Evolutionary conservation across 2,888 invertebrate species (phyloP), one percentile per base, ranked within the genome.

Genomic region (Pasiphila rectangulata): DNA sequence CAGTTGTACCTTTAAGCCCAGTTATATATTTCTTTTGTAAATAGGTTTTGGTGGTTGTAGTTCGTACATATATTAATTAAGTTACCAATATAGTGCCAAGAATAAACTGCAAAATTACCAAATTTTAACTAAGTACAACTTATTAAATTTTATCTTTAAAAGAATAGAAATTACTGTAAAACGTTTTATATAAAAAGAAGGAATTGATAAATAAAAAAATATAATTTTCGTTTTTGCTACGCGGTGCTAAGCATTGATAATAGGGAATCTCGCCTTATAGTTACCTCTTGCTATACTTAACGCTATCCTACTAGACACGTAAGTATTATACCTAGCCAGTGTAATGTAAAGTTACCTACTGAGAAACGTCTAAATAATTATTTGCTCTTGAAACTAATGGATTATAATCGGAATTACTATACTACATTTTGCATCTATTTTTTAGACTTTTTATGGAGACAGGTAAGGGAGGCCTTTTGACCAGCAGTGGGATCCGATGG

Each of bases 181-280:
- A 9, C 5, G 16, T 9, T 49, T 49, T 29, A 20, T 40, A 49
- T 25, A 40, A 51, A 47, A n/a, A 52, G 23, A 37, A 13, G 46
- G 42, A 48, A 48, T 51, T 57, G 45, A 56, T 45, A 54, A 58
- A 57, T 37, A 62, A 38, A 61, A 63, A 61, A 63, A 61, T 50
- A 57, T 51, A 45, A 9, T 49, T 50, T 53, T 36, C 25, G 37
- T 53, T 56, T 70, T 73, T 64, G 72, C 75, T 74, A 73, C 48
- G 69, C 65, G 75, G 77, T 77, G 79, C 75, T 75, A 72, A 55
- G 74, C 66, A 56, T 63, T 60, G 52, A 54, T 65, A 66, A 63
- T 29, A 54, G 56, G 54, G 51, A 64, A 64, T 67, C 61, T 70
- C 59, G 65, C 65, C 44, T 48, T 63, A 57, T 59, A 66, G 63